These are phyloP conservation scores for Drosophila oshimai DNA, from an alignment of 1,140 invertebrate genomes.

Conservation along the genomic window DNA sequence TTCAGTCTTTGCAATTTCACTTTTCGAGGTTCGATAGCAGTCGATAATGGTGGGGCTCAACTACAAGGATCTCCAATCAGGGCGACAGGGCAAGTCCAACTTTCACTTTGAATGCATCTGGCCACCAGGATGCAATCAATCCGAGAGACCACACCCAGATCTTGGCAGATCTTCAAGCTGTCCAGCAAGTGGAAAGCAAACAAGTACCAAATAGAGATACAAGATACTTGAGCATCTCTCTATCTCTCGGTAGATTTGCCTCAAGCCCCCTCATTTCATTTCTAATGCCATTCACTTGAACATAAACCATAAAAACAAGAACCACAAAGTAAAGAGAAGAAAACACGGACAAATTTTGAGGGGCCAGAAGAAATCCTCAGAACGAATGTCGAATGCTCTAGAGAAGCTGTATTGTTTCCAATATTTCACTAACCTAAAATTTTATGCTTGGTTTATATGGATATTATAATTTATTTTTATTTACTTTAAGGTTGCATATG, in stretches of 20 bases:
- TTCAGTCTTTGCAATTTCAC: constrained; percentile 34
- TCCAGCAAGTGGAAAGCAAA: constrained; percentile 2
- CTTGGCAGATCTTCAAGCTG: no score
- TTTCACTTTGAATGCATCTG: constrained; percentile 8
- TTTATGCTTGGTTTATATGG: no score
- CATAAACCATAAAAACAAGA: constrained; percentile 2
- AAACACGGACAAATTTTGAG: neutral
- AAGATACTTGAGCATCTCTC: constrained; percentile 15
- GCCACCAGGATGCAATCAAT: constrained; percentile 2
- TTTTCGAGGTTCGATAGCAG: constrained; percentile 9
- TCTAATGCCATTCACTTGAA: constrained; percentile 25
- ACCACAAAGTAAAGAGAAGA: constrained; percentile 6
- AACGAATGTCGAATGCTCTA: constrained; percentile 3
- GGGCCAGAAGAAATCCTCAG: neutral
- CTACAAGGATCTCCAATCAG: neutral
- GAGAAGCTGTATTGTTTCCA: neutral
- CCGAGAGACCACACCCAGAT: constrained; percentile 16
- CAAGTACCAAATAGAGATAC: constrained; percentile 11
- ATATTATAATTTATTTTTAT: no score
- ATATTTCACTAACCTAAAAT: no score
- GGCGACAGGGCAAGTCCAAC: neutral
- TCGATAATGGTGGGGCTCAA: neutral
- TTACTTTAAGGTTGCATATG: no score
- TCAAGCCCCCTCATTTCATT: constrained; percentile 2
- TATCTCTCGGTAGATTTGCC: constrained; percentile 6